These are phyloP conservation scores for Hyphantria cunea DNA, from an alignment of 1,140 invertebrate genomes.

Conservation along the genomic window DNA sequence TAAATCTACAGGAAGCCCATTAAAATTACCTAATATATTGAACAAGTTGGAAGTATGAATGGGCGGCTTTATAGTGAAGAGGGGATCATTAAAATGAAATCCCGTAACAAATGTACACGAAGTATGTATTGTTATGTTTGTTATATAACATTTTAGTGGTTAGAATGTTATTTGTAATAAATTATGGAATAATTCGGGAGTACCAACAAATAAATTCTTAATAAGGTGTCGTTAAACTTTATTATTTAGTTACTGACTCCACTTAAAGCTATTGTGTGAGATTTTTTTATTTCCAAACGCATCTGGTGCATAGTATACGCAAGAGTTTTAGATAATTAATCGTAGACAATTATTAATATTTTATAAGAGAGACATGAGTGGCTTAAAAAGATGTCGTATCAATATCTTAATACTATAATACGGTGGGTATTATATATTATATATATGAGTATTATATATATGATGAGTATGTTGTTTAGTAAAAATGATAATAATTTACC, in stretches of 20 bases:
- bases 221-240: constrained; percentile 81
- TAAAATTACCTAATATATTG: constrained; percentile 45
- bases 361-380: no score
- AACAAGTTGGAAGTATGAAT: constrained; percentile 29
- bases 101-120: constrained; percentile 55
- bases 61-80: constrained; percentile 28
- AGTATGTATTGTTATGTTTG: constrained; percentile 36
- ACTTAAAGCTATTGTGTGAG: constrained; percentile 64
- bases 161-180: constrained; percentile 76
- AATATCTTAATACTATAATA: no score
- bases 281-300: constrained; percentile 56
- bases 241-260: constrained; percentile 79
- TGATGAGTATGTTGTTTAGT: no score
- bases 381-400: no score
- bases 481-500: no score
- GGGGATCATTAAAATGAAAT: constrained; percentile 68
- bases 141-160: constrained; percentile 38
- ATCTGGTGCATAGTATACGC: constrained; percentile 60
- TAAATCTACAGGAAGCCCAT: constrained; percentile 42
- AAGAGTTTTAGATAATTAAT: constrained; percentile 44
- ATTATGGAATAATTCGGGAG: constrained; percentile 74
- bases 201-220: constrained; percentile 77
- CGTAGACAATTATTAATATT: not conserved
- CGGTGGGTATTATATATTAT: no score
- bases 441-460: no score